These are phyloP conservation scores for Tyrophagus putrescentiae DNA, from an alignment of 1,140 invertebrate genomes.

Conservation along the genomic window DNA sequence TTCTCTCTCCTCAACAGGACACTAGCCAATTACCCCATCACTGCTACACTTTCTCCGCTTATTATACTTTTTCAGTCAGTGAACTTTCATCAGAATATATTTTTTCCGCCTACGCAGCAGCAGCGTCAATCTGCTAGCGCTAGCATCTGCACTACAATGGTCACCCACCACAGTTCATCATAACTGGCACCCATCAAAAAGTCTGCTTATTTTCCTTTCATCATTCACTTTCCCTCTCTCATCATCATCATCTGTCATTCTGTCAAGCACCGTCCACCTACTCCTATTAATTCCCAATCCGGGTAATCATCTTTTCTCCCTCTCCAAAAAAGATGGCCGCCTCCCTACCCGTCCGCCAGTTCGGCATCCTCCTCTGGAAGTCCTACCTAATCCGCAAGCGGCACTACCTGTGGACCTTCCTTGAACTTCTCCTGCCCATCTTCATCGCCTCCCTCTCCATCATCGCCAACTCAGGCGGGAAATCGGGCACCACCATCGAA, in stretches of 20 bases:
- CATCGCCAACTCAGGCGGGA: constrained; percentile 16
- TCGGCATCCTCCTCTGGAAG: constrained; percentile 25
- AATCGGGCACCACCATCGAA: constrained; percentile 9
- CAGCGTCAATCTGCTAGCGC: no score
- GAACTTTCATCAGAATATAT: no score
- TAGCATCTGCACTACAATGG: no score
- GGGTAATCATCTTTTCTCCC: neutral
- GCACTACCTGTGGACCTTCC: constrained; percentile 28
- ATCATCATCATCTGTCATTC: neutral
- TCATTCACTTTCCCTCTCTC: neutral
- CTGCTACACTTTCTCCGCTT: no score
- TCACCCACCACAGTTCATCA: no score
- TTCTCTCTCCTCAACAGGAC: no score
- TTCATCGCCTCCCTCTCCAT: constrained; percentile 16
- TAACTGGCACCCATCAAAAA: neutral
- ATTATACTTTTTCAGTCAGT: no score
- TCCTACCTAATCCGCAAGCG: constrained; percentile 23
- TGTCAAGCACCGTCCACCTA: neutral
- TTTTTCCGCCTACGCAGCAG: no score
- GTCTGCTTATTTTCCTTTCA: neutral
- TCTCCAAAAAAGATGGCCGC: neutral
- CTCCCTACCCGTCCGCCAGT: constrained; percentile 13
- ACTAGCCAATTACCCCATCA: no score
- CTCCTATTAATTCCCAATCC: neutral
- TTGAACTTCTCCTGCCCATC: constrained; percentile 30